Percentiles rank a stretch among this genome's conserved stretches.
phyloP scores from a whole-genome alignment of 1,140 invertebrate genomes.

The Nautilus pompilius region DNA sequence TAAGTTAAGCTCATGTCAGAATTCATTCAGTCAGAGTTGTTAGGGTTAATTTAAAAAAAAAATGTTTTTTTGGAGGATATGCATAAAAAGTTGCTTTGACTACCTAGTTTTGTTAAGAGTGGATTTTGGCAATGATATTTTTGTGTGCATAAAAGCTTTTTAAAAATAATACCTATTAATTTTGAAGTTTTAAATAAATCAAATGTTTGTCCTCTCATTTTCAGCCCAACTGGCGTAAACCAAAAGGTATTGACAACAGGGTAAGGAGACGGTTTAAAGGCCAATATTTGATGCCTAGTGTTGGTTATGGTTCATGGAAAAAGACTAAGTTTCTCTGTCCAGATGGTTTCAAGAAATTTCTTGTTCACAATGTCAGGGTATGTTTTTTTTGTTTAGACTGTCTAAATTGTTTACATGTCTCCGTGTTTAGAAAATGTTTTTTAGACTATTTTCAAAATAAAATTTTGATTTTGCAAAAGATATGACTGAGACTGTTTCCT shows the following conservation, averaged over 20 bases:
- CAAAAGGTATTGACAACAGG: constrained; percentile 99
- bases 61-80: no score
- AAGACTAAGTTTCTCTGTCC: constrained; percentile 94
- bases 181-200: no score
- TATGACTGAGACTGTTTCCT: no score
- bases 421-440: not conserved
- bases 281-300: constrained; percentile 96
- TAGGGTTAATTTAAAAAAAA: no score
- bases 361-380: constrained; percentile 81
- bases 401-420: not conserved
- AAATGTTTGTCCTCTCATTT: constrained; percentile 32
- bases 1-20: no score
- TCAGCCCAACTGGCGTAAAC: constrained; percentile 84
- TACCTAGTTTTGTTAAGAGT: no score
- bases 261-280: constrained; percentile 98
- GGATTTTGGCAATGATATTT: no score
- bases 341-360: constrained; percentile 94
- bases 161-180: no score
- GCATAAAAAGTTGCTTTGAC: no score
- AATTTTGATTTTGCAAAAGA: no score
- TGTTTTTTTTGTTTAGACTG: constrained; percentile 19
- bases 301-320: constrained; percentile 96
- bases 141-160: no score
- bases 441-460: not conserved
- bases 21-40: no score